Conservation (phyloP, 2,888 invertebrate genomes). For the Drosophila incognita region DNA sequence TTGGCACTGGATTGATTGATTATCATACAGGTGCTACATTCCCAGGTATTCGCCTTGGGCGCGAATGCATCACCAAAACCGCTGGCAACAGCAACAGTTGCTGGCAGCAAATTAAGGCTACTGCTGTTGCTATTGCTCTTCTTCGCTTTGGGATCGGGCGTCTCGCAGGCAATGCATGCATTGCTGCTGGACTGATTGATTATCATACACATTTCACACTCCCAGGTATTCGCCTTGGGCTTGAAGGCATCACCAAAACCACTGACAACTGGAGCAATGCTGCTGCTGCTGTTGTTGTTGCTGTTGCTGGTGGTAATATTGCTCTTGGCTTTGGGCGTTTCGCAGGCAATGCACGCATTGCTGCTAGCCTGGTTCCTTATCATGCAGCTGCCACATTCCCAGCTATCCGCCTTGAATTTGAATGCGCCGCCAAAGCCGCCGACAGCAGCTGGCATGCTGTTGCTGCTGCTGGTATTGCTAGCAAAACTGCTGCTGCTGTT, state of each 20-base stretch:
- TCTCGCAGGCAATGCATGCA: constrained; percentile 87
- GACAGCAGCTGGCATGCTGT: constrained; percentile 2
- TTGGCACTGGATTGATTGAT: constrained; percentile 85
- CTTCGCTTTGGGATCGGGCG: constrained; percentile 83
- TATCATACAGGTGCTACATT: constrained; percentile 87
- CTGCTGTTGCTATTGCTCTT: constrained; percentile 26
- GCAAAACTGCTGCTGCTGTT: constrained; percentile 2
- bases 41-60: constrained; percentile 87
- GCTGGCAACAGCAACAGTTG: neutral
- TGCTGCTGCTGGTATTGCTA: constrained; percentile 14
- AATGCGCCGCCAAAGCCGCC: constrained; percentile 84
- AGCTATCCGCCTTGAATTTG: constrained; percentile 86
- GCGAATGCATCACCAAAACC: constrained; percentile 86
- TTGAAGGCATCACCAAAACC: constrained; percentile 86
- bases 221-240: constrained; percentile 87
- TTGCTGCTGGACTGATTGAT: constrained; percentile 85
- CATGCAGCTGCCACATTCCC: constrained; percentile 88
- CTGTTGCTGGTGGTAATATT: constrained; percentile 10
- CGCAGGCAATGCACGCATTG: constrained; percentile 86
- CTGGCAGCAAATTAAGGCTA: neutral
- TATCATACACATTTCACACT: constrained; percentile 87
- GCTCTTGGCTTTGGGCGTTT: constrained; percentile 84
- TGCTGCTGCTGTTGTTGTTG: constrained; percentile 4
- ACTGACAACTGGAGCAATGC: neutral
- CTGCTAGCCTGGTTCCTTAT: constrained; percentile 85